A percentile compares a stretch with the other conserved stretches of the same genome.
Conservation (phyloP, 2,888 invertebrate species). For the Ochropleura plecta region DNA sequence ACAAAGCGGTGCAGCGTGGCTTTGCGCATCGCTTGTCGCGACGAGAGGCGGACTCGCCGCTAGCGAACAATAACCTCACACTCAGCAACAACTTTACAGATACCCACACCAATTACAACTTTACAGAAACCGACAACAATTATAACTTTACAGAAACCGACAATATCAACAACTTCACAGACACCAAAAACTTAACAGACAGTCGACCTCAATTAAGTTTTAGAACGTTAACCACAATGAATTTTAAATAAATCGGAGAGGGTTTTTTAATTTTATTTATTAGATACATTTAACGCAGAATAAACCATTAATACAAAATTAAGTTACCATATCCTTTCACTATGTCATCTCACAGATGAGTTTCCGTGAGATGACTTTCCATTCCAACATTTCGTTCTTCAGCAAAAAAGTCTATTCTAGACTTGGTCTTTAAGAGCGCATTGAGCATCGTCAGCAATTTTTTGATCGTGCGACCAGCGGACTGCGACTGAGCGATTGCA, state of each 20-base stretch:
- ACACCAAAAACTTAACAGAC: background rate
- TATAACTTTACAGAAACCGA: conserved; percentile 7
- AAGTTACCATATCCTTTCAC: background rate
- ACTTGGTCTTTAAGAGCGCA: no score
- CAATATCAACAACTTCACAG: conserved; percentile 11
- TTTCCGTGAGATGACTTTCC: no score
- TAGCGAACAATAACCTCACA: conserved; percentile 61
- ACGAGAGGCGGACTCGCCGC: conserved; percentile 70
- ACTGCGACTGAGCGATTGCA: no score
- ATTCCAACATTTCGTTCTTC: no score
- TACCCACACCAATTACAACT: background rate
- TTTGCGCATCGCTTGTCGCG: conserved; percentile 75
- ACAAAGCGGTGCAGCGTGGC: conserved; percentile 74
- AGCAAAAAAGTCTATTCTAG: no score
- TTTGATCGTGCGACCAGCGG: no score
- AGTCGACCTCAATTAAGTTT: conserved; percentile 5
- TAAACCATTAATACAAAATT: background rate
- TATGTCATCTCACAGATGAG: background rate
- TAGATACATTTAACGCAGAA: background rate
- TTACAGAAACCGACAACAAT: background rate
- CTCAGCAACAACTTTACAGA: background rate
- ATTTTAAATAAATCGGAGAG: conserved; percentile 41
- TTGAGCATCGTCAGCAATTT: background rate
- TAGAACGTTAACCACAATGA: background rate
- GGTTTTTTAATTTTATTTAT: conserved; percentile 23